A percentile compares a stretch with the other conserved stretches of the same genome.
phyloP scores from a whole-genome alignment of 2,797 vertebrate genomes.

The Epinephelus awoara region DNA sequence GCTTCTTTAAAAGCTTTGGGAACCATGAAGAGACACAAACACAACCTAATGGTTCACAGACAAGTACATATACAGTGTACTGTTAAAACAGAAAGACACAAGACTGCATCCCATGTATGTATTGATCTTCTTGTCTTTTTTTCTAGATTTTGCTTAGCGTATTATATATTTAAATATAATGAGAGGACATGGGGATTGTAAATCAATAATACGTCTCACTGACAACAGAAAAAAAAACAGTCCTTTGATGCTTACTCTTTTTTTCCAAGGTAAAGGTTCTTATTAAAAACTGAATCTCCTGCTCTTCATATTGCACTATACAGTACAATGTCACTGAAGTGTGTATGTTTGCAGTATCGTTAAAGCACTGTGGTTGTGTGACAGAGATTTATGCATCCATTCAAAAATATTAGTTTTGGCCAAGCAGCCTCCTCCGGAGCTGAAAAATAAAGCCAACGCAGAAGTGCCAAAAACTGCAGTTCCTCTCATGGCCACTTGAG shows the following conservation, averaged over 20 bases:
- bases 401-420: slow-evolving; percentile 17
- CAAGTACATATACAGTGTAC: not conserved
- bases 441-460: too few relatives aligned
- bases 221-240: not conserved
- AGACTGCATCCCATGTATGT: not conserved
- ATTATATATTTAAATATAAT: not conserved
- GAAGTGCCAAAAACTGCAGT: too few relatives aligned
- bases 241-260: not conserved
- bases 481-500: too few relatives aligned
- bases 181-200: not conserved
- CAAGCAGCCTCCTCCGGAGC: too few relatives aligned
- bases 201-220: not conserved
- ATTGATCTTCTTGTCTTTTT: slow-evolving; percentile 3
- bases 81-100: not conserved
- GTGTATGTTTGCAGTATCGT: not conserved
- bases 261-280: slow-evolving; percentile 1
- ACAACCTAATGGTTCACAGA: not conserved
- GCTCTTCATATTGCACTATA: not conserved
- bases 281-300: not conserved
- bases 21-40: slow-evolving; percentile 1
- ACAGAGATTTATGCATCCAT: not conserved
- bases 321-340: slow-evolving; percentile 3
- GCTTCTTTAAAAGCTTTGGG: slow-evolving; percentile 39
- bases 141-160: not conserved
- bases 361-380: not conserved